Evolutionary conservation across 2,888 invertebrate species (phyloP).

Genomic region (Xanthorhoe spadicearia): DNA sequence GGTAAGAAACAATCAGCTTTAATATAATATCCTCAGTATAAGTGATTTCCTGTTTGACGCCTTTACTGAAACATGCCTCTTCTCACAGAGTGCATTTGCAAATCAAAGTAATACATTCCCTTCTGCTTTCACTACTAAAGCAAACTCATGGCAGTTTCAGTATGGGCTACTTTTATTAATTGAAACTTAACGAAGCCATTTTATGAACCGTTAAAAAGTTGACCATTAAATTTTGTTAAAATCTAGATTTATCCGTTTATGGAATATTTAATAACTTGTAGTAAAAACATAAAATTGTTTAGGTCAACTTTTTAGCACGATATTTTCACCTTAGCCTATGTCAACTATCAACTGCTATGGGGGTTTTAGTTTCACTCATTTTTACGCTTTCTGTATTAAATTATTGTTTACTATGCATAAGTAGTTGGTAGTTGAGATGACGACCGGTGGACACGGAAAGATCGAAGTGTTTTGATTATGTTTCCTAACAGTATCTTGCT

Average conservation of each 20-base stretch:
- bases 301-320: conserved; percentile 68
- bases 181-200: conserved; percentile 76
- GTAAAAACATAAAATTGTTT: conserved; percentile 15
- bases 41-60: conserved; percentile 77
- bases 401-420: conserved; percentile 63
- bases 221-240: conserved; percentile 45
- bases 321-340: conserved; percentile 69
- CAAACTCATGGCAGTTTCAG: conserved; percentile 70
- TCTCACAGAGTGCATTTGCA: conserved; percentile 54
- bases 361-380: conserved; percentile 73
- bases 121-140: conserved; percentile 55
- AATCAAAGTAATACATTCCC: conserved; percentile 47
- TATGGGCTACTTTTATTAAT: conserved; percentile 69
- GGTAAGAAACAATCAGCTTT: conserved; percentile 85
- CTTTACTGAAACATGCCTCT: conserved; percentile 77
- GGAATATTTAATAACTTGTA: conserved; percentile 6
- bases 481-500: conserved; percentile 16
- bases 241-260: conserved; percentile 3
- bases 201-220: conserved; percentile 71
- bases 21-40: conserved; percentile 83
- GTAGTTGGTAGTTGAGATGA: conserved; percentile 82
- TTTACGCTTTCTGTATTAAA: conserved; percentile 62
- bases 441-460: conserved; percentile 73
- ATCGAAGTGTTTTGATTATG: conserved; percentile 62
- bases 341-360: conserved; percentile 81